Conservation (phyloP, 2,113 vertebrate genomes). For the Barbus barbus region DNA sequence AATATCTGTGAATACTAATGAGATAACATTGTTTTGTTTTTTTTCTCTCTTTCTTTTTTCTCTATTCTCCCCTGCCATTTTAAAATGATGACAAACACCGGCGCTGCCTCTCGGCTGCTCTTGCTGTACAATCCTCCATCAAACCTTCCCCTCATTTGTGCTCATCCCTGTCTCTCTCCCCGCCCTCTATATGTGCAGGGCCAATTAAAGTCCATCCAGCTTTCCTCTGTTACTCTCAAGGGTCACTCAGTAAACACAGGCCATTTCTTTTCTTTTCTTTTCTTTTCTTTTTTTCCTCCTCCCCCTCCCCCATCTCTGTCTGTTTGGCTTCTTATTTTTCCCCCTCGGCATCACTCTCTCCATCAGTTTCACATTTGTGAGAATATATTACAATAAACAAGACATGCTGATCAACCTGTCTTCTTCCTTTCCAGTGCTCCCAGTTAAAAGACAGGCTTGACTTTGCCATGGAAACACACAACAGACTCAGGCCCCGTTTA, state of each 20-base stretch:
- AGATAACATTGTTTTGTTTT: not conserved
- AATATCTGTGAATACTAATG: conserved; percentile 6
- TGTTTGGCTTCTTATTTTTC: conserved; percentile 37
- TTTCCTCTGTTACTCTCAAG: conserved; percentile 69
- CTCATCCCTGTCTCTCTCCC: not conserved
- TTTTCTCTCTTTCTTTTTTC: not conserved
- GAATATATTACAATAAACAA: conserved; percentile 48
- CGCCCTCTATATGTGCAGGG: conserved; percentile 58
- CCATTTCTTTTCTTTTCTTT: conserved; percentile 47
- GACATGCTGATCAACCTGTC: not conserved
- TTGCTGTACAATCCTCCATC: conserved; percentile 30
- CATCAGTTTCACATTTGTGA: not conserved
- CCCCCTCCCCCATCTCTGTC: conserved; percentile 52
- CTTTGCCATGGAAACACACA: conserved; percentile 60
- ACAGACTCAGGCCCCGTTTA: too few species aligned
- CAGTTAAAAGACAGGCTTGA: conserved; percentile 8
- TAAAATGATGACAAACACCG: not conserved
- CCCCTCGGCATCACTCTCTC: conserved; percentile 18
- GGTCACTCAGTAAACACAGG: conserved; percentile 74
- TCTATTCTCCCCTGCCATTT: conserved; percentile 1
- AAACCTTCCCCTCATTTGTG: not conserved
- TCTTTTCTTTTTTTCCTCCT: conserved; percentile 45
- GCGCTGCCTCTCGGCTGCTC: not conserved
- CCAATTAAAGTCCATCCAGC: conserved; percentile 77
- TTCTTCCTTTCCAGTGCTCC: conserved; percentile 48